Evolutionary conservation across 2,113 vertebrate genomes (phyloP).

Genomic region (Etheostoma cragini): DNA sequence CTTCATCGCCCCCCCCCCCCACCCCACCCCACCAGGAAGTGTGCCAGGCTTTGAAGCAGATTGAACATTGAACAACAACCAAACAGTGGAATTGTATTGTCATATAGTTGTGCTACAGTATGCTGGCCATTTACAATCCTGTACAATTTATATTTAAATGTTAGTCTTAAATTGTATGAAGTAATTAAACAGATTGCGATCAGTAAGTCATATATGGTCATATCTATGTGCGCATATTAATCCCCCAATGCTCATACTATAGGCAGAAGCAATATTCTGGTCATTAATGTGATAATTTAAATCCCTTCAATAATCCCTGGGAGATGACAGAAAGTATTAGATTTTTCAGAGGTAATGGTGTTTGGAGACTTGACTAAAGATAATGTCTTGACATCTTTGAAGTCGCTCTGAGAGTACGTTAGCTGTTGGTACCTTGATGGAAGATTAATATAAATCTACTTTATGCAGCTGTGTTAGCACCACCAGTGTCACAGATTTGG

Average conservation of each 20-base stretch:
- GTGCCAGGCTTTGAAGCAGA: no score
- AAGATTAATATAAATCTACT: not conserved
- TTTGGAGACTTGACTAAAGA: not conserved
- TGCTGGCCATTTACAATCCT: not conserved
- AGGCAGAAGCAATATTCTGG: slow-evolving; percentile 3
- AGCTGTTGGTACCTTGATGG: not conserved
- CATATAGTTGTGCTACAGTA: not conserved
- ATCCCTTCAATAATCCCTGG: slow-evolving; percentile 19
- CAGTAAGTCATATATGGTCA: not conserved
- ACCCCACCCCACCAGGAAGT: no score
- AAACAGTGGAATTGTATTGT: no score
- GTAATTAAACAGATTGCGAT: not conserved
- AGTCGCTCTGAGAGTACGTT: not conserved
- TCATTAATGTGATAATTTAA: slow-evolving; percentile 10
- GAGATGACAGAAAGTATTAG: slow-evolving; percentile 4
- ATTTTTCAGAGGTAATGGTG: slow-evolving; percentile 12
- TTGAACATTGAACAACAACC: no score
- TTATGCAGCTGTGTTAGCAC: not conserved
- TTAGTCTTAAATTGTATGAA: not conserved
- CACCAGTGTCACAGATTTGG: not conserved
- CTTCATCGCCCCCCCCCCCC: not conserved
- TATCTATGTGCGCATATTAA: not conserved
- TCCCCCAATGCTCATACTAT: not conserved
- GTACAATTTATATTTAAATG: not conserved
- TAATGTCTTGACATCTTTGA: slow-evolving; percentile 28